Base-by-base conservation (phyloP, 2,888 invertebrate species). In the Tyria jacobaeae region DNA sequence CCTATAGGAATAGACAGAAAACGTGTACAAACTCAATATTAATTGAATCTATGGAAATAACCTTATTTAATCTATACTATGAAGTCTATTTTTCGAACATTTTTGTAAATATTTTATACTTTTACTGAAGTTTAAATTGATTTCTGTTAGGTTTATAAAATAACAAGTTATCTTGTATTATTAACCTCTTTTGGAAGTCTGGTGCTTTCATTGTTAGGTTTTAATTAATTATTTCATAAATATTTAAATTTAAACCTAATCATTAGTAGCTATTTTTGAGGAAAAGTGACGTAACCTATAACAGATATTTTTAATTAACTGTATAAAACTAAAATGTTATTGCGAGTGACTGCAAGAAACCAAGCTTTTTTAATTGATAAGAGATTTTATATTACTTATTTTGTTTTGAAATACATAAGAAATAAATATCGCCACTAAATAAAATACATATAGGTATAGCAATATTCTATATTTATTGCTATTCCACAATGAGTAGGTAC, bases 41-140 rank as follows among this genome's bases (percentile, higher is more conserved):
- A 14, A 37, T 56, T 47, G 34, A 52, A 47, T 50, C 51, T 57
- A 62, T 62, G 34, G 27, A 61, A 57, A 50, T 56, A 31, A 62
- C 5, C 60, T 47, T 61, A 51, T 37, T 25, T 39, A 54, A 64
- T 64, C 25, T 58, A 63, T 50, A 68, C 57, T 59, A 62, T 44
- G 49, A 57, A 73, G 66, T 68, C 63, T 75, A 75, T 75, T 75
- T 75, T 76, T 76, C 49, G 73, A 76, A 39, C 34, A 52, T 68
- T 71, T 76, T 71, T 75, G 67, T 76, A 76, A 41, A 69, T 71
- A 75, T 24, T 57, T 59, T 57, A 49, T 25, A 59, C 47, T 37
- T 39, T 21, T 15, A 4, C 12, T 57, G 17, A 21, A n/a, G 49
- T 60, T 47, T 31, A 31, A 12, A 25, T 27, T 52, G n/a, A 7